Base-by-base conservation (phyloP, 2,113 vertebrate species). In the Opisthocomus hoazin region DNA sequence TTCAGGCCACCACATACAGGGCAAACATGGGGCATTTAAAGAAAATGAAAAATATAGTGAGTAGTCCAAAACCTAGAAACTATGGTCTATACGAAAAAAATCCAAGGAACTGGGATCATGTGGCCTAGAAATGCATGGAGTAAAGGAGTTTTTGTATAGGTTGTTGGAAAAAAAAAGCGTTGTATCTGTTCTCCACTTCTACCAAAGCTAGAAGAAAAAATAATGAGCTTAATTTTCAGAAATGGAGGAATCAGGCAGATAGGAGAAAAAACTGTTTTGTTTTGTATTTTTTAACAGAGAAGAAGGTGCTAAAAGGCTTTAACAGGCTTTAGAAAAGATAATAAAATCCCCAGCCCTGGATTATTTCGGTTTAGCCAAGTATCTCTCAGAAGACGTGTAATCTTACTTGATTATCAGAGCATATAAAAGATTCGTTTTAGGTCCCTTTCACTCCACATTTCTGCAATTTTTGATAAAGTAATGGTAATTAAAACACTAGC, bases 381-480 rank as follows among this genome's bases (percentile, higher is more conserved):
- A 68, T 32, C 12, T 91, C 39, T 61, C 57, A 73, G 45, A 90
- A 87, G 82, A 73, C 11, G 4, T 45, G 30, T 76, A 87, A 93
- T 70, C 66, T 87, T 56, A n/a, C 48, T 93, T 90, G 85, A 69
- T 79, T 89, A 93, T 77, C 84, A 45, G 23, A 79, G 39, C 34
- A 76, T 21, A 61, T 34, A 80, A 88, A 96, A 76, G 43, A 37
- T 69, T 81, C 37, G 41, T 53, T 95, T 89, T 89, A 74, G 10
- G 34, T 77, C 8, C 34, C 50, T 88, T 89, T 58, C 74, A 48
- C 23, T 60, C 48, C 39, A 68, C 29, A 64, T 91, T 69, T 82
- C 46, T 96, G 18, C 48, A 61, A 82, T 87, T 93, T 91, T 78
- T 83, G 65, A 91, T 69, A 76, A 96, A 95, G 65, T 24, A 94